Percentiles rank a stretch among this genome's conserved stretches.
Evolutionary conservation across 2,888 invertebrate species (phyloP).

Genomic region (Phyllotreta striolata): DNA sequence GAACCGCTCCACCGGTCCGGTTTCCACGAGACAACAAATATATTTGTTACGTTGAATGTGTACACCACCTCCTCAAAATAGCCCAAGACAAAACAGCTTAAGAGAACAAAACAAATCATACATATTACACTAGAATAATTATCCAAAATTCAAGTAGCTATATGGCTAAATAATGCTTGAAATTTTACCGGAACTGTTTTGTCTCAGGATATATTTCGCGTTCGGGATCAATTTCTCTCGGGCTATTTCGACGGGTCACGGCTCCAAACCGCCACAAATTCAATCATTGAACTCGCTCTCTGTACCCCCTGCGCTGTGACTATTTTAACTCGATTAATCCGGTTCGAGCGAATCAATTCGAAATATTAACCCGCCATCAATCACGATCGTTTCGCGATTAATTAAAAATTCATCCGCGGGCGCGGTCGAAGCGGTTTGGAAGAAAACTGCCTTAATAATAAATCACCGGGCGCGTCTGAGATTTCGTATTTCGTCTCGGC

Average conservation of each 20-base stretch:
- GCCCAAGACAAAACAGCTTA: too few relatives aligned
- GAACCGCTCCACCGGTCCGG: not conserved
- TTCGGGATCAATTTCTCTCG: too few relatives aligned
- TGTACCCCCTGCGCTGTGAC: not conserved
- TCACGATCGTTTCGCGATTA: slow-evolving; percentile 25
- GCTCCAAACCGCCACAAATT: slow-evolving; percentile 16
- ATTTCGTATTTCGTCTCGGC: slow-evolving; percentile 2
- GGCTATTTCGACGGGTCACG: too few relatives aligned
- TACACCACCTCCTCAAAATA: too few relatives aligned
- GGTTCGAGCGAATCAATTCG: not conserved
- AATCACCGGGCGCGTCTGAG: slow-evolving; percentile 19
- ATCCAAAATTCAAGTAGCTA: too few relatives aligned
- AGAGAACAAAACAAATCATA: too few relatives aligned
- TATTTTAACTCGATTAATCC: not conserved
- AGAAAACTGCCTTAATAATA: slow-evolving; percentile 25
- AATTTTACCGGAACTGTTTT: too few relatives aligned
- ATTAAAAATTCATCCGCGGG: slow-evolving; percentile 27
- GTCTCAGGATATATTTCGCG: too few relatives aligned
- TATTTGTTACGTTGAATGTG: slow-evolving; percentile 43
- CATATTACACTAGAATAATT: too few relatives aligned
- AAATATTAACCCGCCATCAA: too few relatives aligned
- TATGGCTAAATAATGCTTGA: too few relatives aligned
- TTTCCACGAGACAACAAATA: slow-evolving; percentile 48
- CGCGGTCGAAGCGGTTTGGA: slow-evolving; percentile 3
- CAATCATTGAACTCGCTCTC: slow-evolving; percentile 5